Evolutionary conservation across 2,797 vertebrate species (phyloP).

Genomic region (Scleropages formosus): DNA sequence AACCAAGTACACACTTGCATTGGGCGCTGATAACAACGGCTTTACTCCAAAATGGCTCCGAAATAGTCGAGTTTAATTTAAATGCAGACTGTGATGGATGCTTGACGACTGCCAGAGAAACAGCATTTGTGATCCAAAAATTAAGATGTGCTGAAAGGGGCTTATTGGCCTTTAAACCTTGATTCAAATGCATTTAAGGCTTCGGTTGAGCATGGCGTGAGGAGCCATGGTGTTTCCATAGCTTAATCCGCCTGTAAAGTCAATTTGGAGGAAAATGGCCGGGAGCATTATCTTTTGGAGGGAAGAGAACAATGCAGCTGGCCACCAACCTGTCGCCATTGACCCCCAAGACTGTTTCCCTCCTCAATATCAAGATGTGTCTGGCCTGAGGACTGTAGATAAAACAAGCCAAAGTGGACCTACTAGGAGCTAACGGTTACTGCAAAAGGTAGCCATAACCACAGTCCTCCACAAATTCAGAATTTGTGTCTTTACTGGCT

Average conservation of each 20-base stretch:
- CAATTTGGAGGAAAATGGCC: conserved; percentile 46
- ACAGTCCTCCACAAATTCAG: too few relatives aligned
- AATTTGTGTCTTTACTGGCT: too few relatives aligned
- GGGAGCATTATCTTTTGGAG: not conserved
- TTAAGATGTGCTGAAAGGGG: conserved; percentile 45
- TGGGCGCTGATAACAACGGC: not conserved
- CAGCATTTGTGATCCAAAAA: conserved; percentile 19
- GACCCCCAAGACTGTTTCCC: not conserved
- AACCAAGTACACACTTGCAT: conserved; percentile 28
- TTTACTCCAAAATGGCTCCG: conserved; percentile 29
- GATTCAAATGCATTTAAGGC: conserved; percentile 59
- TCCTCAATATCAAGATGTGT: too few relatives aligned
- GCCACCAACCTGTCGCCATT: not conserved
- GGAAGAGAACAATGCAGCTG: not conserved
- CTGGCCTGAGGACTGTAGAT: too few relatives aligned
- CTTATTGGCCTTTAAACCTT: conserved; percentile 43
- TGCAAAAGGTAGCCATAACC: too few relatives aligned
- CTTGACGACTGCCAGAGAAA: not conserved
- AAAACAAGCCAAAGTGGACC: too few relatives aligned
- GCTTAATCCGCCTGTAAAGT: conserved; percentile 69
- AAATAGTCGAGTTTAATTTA: conserved; percentile 18
- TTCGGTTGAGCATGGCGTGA: conserved; percentile 57
- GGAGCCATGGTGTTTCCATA: conserved; percentile 61
- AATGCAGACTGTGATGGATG: conserved; percentile 10
- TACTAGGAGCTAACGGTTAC: too few relatives aligned